These are phyloP conservation scores for Goniozus legneri DNA, from an alignment of 1,140 invertebrate species.

Conservation along the genomic window DNA sequence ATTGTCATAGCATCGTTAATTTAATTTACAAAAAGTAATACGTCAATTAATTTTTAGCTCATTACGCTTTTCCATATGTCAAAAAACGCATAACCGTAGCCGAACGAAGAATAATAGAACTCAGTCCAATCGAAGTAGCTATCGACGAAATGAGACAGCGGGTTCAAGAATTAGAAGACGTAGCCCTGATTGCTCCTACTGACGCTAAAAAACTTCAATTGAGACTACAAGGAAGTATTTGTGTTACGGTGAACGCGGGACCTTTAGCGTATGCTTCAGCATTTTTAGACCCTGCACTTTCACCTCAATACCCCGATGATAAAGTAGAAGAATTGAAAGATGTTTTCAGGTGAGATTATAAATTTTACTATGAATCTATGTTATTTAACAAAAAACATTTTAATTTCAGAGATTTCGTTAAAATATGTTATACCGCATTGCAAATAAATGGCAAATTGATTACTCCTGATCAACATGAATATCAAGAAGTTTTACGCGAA, in stretches of 20 bases:
- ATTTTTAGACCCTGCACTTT: slow-evolving; percentile 73
- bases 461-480: slow-evolving; percentile 80
- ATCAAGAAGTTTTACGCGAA: slow-evolving; percentile 78
- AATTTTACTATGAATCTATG: background rate
- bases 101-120: slow-evolving; percentile 70
- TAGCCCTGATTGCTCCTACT: slow-evolving; percentile 72
- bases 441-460: slow-evolving; percentile 85
- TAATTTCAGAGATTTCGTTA: slow-evolving; percentile 74
- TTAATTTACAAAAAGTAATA: slow-evolving; percentile 1
- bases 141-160: slow-evolving; percentile 87
- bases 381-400: slow-evolving; percentile 11
- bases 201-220: slow-evolving; percentile 89
- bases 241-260: slow-evolving; percentile 93
- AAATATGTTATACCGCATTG: slow-evolving; percentile 80
- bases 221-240: slow-evolving; percentile 83
- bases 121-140: slow-evolving; percentile 90
- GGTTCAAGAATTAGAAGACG: slow-evolving; percentile 80
- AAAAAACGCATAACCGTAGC: slow-evolving; percentile 81
- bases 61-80: slow-evolving; percentile 86
- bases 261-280: slow-evolving; percentile 88
- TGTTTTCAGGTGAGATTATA: slow-evolving; percentile 71
- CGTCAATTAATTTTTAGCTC: slow-evolving; percentile 57
- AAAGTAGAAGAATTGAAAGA: slow-evolving; percentile 78
- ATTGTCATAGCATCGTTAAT: background rate
- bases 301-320: slow-evolving; percentile 69